Conservation (phyloP, 2,888 invertebrate species). For the Tenthredo amoena region DNA sequence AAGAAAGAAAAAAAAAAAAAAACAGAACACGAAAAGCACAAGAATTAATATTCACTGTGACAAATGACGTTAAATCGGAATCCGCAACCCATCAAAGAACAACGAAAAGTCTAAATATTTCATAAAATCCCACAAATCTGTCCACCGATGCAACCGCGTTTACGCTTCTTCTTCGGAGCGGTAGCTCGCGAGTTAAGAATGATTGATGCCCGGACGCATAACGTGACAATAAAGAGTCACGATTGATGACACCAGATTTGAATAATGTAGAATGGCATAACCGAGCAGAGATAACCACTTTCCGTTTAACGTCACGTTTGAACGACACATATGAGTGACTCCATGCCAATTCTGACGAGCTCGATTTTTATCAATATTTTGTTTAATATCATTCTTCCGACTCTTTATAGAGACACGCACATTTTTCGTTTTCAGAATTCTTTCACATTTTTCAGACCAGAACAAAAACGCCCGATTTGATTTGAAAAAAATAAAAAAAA, state of each 20-base stretch:
- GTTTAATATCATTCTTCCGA: too few species aligned
- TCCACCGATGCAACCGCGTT: neutral
- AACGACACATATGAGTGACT: neutral
- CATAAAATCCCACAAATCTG: neutral
- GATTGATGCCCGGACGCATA: conserved; percentile 32
- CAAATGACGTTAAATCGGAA: neutral
- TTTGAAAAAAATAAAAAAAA: too few species aligned
- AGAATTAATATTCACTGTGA: neutral
- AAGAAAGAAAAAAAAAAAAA: neutral
- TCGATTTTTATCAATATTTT: too few species aligned
- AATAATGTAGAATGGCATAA: conserved; percentile 29
- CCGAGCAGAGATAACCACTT: conserved; percentile 31
- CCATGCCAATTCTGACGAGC: neutral
- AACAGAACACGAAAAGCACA: neutral
- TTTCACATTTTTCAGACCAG: too few species aligned
- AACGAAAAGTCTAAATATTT: neutral
- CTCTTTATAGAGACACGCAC: too few species aligned
- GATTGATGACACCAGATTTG: conserved; percentile 49
- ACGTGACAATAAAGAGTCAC: conserved; percentile 32
- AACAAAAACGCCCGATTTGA: too few species aligned
- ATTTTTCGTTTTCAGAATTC: too few species aligned
- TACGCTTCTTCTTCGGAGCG: neutral
- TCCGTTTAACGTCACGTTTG: conserved; percentile 6
- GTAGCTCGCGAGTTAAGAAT: conserved; percentile 31
- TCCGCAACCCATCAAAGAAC: neutral